These are phyloP conservation scores for Eulemur mongoz DNA, from an alignment of 2,797 vertebrate species.

Conservation along the genomic window DNA sequence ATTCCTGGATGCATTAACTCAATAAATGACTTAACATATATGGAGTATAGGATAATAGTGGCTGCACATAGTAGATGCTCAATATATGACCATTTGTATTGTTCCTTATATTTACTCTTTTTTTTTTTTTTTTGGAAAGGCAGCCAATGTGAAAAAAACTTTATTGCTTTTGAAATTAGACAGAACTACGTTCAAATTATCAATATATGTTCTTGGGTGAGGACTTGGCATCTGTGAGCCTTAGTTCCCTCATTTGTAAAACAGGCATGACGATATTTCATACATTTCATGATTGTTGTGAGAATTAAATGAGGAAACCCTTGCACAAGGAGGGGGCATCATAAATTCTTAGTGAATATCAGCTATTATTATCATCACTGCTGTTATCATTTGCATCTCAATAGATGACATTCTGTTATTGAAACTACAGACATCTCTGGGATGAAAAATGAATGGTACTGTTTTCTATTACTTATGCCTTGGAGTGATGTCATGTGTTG, in stretches of 20 bases:
- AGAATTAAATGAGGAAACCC: background rate
- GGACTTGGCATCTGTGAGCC: background rate
- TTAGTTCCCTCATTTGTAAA: background rate
- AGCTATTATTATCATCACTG: background rate
- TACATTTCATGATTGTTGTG: background rate
- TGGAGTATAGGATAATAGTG: background rate
- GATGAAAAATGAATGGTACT: background rate
- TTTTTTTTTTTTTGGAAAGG: background rate
- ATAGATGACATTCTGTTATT: background rate
- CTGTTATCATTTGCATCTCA: slow-evolving; percentile 2
- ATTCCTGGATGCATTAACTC: background rate
- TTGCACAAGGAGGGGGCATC: background rate
- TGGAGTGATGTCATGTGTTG: background rate
- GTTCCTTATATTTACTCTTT: background rate
- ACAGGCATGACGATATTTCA: background rate
- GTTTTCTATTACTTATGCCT: background rate
- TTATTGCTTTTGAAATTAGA: background rate
- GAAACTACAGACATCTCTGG: background rate
- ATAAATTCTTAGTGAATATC: background rate
- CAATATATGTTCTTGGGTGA: background rate
- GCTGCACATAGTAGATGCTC: background rate
- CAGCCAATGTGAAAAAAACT: background rate
- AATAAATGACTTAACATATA: background rate
- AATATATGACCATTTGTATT: background rate
- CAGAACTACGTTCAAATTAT: background rate